Evolutionary conservation across 92 coral and sea anemone species (phyloP), one percentile per base, ranked within the genome.

Genomic region (Porites rus): DNA sequence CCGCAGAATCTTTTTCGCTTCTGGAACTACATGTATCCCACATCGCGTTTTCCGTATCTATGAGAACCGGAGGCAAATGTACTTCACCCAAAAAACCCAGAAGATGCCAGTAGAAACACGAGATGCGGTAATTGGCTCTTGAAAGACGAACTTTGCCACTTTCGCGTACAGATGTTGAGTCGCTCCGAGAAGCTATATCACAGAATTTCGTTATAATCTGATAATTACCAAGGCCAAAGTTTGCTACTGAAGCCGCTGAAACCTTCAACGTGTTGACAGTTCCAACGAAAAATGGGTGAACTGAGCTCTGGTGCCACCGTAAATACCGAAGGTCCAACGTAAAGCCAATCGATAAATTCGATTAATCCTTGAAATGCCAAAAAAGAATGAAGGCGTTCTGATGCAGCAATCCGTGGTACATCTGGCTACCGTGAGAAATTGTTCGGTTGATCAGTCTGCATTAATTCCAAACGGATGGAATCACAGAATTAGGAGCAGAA

Each of bases 81-180:
- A 69, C 25, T 81, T 52, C 46, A 68, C 77, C 60, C 65, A 69
- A 18, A 69, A 58, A 71, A 63, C 59, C 75, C 54, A 61, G 62
- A 18, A 19, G 18, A 59, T 64, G 71, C 80, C 62, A 50, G 74
- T 17, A 83, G 87, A 83, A 83, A 83, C 54, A 59, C 20, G 87
- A 83, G 80, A 74, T 80, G 72, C 22, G 13, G 14, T 74, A 83
- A 83, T 73, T 73, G 80, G 87, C 60, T 83, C 87, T 83, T 74
- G 65, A 83, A 46, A 31, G 73, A 17, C 73, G 64, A 83, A 63
- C 50, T 73, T 17, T 24, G 65, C 87, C 80, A 61, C 87, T 63
- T 63, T n/a, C 63, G 73, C 21, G 70, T 83, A 74, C 87, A 83
- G 87, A 83, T 83, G 87, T 82, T 51, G 79, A 7, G 19, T 14